Evolutionary conservation across 1,140 invertebrate species (phyloP).

Genomic region (Cotesia vestalis): DNA sequence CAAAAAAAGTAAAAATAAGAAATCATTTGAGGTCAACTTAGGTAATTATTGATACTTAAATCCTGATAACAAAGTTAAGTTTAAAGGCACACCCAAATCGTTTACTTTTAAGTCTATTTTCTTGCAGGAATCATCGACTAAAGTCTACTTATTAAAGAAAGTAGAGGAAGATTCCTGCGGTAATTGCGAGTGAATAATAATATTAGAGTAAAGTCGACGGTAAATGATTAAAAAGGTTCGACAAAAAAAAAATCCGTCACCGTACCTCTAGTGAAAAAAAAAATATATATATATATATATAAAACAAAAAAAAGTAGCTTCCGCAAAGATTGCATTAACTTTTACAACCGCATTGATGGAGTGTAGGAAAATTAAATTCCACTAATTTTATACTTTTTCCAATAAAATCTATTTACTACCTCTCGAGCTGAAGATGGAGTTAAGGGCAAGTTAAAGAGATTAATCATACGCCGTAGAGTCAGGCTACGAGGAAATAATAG

Average conservation of each 20-base stretch:
- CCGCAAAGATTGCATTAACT: neutral
- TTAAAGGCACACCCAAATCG: slow-evolving; percentile 39
- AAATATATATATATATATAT: no score
- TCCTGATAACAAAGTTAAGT: slow-evolving; percentile 21
- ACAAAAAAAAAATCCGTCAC: no score
- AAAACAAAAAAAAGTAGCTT: slow-evolving; percentile 5
- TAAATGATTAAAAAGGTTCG: no score
- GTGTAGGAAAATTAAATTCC: slow-evolving; percentile 3
- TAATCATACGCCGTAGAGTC: neutral
- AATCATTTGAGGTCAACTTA: no score
- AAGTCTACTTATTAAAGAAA: neutral
- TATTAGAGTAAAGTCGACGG: neutral
- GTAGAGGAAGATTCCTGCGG: neutral
- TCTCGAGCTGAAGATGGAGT: neutral
- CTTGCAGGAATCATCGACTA: no score
- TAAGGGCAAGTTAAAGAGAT: slow-evolving; percentile 8
- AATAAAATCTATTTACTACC: neutral
- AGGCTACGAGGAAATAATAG: neutral
- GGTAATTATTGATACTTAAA: no score
- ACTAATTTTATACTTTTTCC: slow-evolving; percentile 1
- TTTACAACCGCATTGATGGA: no score
- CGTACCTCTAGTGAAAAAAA: no score
- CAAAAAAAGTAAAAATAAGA: no score
- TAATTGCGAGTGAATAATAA: no score
- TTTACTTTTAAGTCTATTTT: neutral